Evolutionary conservation across 2,113 vertebrate species (phyloP).

Genomic region (Ginglymostoma cirratum): DNA sequence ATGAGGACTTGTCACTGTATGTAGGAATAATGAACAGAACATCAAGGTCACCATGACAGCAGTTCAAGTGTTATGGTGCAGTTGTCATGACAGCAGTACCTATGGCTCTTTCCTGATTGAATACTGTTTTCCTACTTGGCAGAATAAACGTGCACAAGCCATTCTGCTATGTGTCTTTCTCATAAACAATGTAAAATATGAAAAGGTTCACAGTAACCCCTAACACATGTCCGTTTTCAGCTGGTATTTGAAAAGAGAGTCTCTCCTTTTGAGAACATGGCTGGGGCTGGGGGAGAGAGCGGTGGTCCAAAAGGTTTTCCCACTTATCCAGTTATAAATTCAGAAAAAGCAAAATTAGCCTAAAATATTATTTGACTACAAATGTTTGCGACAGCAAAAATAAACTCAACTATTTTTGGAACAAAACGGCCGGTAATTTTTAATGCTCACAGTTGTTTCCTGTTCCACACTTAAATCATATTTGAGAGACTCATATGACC

Average conservation of each 20-base stretch:
- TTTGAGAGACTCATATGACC: background rate
- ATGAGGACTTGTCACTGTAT: background rate
- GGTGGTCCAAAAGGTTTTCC: background rate
- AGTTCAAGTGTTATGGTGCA: constrained; percentile 45
- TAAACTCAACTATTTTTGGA: background rate
- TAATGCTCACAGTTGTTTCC: background rate
- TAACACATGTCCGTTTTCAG: background rate
- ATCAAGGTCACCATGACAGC: constrained; percentile 46
- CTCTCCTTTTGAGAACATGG: background rate
- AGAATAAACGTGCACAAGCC: constrained; percentile 47
- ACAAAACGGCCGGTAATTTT: background rate
- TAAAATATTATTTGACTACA: background rate
- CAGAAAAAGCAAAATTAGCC: background rate
- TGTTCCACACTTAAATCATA: background rate
- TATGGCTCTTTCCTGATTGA: constrained; percentile 48
- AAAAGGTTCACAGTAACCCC: background rate
- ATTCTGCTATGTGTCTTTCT: constrained; percentile 44
- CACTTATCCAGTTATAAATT: background rate
- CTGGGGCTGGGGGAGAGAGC: background rate
- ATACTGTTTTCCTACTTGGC: constrained; percentile 47
- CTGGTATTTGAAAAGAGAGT: background rate
- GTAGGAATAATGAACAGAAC: constrained; percentile 40
- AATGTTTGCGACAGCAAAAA: background rate
- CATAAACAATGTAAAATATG: constrained; percentile 37
- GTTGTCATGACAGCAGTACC: constrained; percentile 54